Evolutionary conservation across 2,888 invertebrate species (phyloP), one percentile per base, ranked within the genome.

Genomic region (Rhogogaster chlorosoma): DNA sequence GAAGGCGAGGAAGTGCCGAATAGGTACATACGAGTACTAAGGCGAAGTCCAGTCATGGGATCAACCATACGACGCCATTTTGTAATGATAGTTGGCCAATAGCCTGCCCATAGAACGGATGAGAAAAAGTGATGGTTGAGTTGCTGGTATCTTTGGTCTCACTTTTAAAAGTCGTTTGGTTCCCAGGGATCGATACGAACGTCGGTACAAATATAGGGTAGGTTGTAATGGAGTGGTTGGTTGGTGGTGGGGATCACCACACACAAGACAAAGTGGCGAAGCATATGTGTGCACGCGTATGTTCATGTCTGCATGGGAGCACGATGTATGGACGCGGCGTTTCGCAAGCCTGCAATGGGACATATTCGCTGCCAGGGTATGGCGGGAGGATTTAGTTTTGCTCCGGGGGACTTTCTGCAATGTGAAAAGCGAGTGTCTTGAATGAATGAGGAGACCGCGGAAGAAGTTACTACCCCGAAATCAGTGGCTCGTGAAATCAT

Each of bases 141-240:
- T 73, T 22, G 67, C 32, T 32, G 42, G 49, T 64, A 32, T 75
- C 78, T 85, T 84, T 82, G 75, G 84, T 77, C 71, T 84, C 73
- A 84, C 75, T 84, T 84, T 84, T 84, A 84, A 71, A 73, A 84
- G 84, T 84, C 75, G 57, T 71, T 73, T 73, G 84, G 57, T 53
- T 45, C 75, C 18, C 26, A n/a, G 22, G 38, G 73, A 84, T 84
- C 84, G 84, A 84, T 84, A 83, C 42, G 15, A 18, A 77, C 38
- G 75, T 73, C 73, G 73, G 77, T 77, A 77, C 49, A 77, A 77
- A 77, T 77, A 77, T 53, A 77, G 77, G 77, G 49, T 77, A 49
- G 45, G 77, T 77, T 49, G 77, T 53, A 77, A 77, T 77, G 77
- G 77, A 77, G 77, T 77, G 73, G 73, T 73, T 73, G 73, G 42